Base-by-base conservation (phyloP, 2,888 invertebrate species). In the Clistopyga incitator region DNA sequence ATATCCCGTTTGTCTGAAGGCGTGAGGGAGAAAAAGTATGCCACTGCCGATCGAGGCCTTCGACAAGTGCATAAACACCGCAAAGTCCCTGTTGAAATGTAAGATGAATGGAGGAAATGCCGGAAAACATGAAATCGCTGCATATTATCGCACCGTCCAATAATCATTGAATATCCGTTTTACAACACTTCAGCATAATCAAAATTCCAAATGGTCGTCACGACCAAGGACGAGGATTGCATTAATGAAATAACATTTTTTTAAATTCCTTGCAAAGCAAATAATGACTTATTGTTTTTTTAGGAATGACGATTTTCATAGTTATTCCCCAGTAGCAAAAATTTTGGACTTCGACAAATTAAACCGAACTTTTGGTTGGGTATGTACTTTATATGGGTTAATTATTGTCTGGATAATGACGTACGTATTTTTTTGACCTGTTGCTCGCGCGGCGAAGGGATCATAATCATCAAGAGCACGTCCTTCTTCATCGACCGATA, bases 41-140 rank as follows among this genome's bases (percentile, higher is more conserved):
- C 98, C 98, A 0, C 97, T 97, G 0, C 97, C 99, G 13, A 99
- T 94, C 20, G 98, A 98, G 68, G 98, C 97, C 94, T 99, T 99
- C 76, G 99, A 94, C 68, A 99, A 94, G 94, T 99, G 98, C 87
- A 97, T 96, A 91, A 98, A 94, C 0, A 98, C 97, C 4, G 97
- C 97, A 56, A 95, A 93, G 82, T 97, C 96, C 82, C 97, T 97
- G 94, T 77, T 64, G 52, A 81, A 85, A 81, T 47, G 67, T 84
- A 82, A 67, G 34, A 81, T 76, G 77, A 64, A 74, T 72, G 18
- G 52, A 34, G 38, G 15, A 42, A 64, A 59, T 18, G 6, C 0
- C n/a, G 34, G 1, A 47, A 70, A 82, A 82, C 29, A 4, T 3
- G n/a, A 61, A 68, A 81, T 61, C 54, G 6, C 50, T 64, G 71